phyloP scores from a whole-genome alignment of 2,113 vertebrate genomes.

The Etheostoma spectabile region DNA sequence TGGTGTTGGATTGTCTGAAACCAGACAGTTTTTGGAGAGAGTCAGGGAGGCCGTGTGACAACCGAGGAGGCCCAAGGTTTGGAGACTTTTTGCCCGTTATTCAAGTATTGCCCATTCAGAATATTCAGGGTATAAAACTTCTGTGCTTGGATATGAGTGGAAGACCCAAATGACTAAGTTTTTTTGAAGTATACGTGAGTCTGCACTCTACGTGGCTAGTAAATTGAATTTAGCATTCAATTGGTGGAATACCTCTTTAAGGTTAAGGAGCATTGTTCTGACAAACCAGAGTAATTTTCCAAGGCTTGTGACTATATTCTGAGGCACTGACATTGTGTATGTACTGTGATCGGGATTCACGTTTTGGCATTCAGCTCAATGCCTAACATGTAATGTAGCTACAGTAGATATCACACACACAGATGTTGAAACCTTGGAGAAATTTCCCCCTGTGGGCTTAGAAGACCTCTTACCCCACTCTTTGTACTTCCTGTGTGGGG shows the following conservation, averaged over 20 bases:
- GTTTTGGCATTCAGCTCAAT: not conserved
- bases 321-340: not conserved
- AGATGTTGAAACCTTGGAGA: conserved; percentile 57
- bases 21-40: not conserved
- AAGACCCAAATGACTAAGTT: not conserved
- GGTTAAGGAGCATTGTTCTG: not conserved
- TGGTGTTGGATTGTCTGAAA: no score
- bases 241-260: not conserved
- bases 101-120: not conserved
- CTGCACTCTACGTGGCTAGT: not conserved
- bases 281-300: not conserved
- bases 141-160: not conserved
- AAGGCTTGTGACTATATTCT: not conserved
- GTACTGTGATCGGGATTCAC: not conserved
- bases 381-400: conserved; percentile 7
- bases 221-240: not conserved
- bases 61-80: not conserved
- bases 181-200: not conserved
- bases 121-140: not conserved
- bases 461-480: conserved; percentile 62
- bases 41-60: not conserved
- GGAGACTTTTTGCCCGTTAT: not conserved
- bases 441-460: conserved; percentile 54
- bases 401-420: conserved; percentile 45
- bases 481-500: conserved; percentile 67